Percentiles rank a stretch among this genome's conserved stretches.
Conservation (phyloP, 2,797 vertebrate genomes). For the Choloepus didactylus region DNA sequence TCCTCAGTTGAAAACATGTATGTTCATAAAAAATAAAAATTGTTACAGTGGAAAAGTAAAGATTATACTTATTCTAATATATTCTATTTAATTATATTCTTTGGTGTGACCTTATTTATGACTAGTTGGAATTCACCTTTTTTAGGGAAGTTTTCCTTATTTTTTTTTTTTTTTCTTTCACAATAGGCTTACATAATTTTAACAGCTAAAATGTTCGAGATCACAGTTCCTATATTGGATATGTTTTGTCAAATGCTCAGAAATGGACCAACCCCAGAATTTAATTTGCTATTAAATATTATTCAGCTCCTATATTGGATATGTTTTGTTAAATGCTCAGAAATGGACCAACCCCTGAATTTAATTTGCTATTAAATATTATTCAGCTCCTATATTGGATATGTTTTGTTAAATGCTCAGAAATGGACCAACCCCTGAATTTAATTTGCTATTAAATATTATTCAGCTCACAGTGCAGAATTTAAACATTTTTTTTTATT, state of each 20-base stretch:
- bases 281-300: no score
- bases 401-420: slow-evolving; percentile 24
- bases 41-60: background rate
- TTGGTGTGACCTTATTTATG: background rate
- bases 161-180: background rate
- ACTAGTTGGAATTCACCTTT: background rate
- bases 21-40: slow-evolving; percentile 10
- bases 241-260: slow-evolving; percentile 24
- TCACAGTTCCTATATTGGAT: background rate
- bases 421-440: background rate
- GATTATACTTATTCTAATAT: background rate
- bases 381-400: background rate
- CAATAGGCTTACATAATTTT: background rate
- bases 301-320: background rate
- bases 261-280: background rate
- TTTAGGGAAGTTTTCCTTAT: background rate
- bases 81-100: background rate
- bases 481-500: slow-evolving; percentile 9
- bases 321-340: slow-evolving; percentile 24
- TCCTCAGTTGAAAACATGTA: slow-evolving; percentile 60
- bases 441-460: no score
- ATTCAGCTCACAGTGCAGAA: background rate
- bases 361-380: no score
- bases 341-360: background rate
- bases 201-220: slow-evolving; percentile 22